Percentiles rank a stretch among this genome's conserved stretches.
Conservation (phyloP, 2,888 invertebrate genomes). For the Thereva unica region DNA sequence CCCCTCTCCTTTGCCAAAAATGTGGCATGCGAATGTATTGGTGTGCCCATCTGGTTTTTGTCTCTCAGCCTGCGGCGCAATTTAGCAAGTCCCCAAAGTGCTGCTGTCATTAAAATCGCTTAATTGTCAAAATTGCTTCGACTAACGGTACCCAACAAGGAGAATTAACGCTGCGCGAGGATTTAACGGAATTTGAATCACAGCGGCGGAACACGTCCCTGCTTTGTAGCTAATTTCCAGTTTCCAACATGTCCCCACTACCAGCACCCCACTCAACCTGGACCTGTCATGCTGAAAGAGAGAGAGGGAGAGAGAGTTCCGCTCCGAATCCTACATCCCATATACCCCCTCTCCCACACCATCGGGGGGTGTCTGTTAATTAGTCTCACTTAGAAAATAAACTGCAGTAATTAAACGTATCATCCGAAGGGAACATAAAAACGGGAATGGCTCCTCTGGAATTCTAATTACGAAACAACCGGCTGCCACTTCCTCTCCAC, state of each 20-base stretch:
- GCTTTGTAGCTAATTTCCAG: constrained; percentile 40
- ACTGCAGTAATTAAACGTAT: constrained; percentile 57
- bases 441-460: constrained; percentile 50
- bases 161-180: constrained; percentile 24
- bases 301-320: background rate
- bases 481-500: constrained; percentile 26
- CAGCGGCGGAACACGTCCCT: constrained; percentile 31
- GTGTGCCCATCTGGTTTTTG: background rate
- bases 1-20: background rate
- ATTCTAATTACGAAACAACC: constrained; percentile 58
- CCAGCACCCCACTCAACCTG: constrained; percentile 1
- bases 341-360: constrained; percentile 31
- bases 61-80: background rate
- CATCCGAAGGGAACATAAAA: constrained; percentile 44
- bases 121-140: constrained; percentile 28
- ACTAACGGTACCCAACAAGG: constrained; percentile 23
- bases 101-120: constrained; percentile 27
- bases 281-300: background rate
- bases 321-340: background rate
- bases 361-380: constrained; percentile 54
- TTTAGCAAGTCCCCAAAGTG: background rate
- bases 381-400: constrained; percentile 59
- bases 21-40: background rate
- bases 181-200: constrained; percentile 31
- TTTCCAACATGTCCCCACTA: constrained; percentile 35